These are phyloP conservation scores for Drosophila nebulosa DNA, from an alignment of 1,140 invertebrate species.

Conservation along the genomic window DNA sequence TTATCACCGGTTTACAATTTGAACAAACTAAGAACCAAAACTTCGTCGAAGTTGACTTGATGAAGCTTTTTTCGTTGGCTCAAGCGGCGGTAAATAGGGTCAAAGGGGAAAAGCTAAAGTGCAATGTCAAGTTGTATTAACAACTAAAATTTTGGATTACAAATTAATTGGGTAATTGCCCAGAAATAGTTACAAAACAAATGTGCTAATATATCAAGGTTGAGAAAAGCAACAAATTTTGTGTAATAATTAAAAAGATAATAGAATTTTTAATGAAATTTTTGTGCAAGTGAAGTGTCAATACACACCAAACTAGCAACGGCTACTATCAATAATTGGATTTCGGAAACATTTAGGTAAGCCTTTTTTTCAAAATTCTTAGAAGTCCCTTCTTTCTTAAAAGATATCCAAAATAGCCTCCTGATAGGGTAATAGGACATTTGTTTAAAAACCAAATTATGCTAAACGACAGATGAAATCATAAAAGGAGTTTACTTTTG, in stretches of 20 bases:
- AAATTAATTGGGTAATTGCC: not conserved
- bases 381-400: too few species aligned
- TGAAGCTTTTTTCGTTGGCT: not conserved
- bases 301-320: not conserved
- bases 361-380: not conserved
- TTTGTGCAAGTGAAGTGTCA: not conserved
- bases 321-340: not conserved
- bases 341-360: not conserved
- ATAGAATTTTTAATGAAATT: not conserved
- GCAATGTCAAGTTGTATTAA: not conserved
- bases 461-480: too few species aligned
- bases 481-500: too few species aligned
- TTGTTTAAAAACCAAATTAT: too few species aligned
- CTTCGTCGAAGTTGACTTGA: slow-evolving; percentile 14
- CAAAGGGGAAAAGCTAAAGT: not conserved
- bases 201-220: not conserved
- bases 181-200: not conserved
- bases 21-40: slow-evolving; percentile 11
- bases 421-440: too few species aligned
- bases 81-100: not conserved
- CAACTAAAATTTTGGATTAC: not conserved
- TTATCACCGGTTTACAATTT: slow-evolving; percentile 17
- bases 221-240: not conserved
- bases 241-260: not conserved
- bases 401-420: too few species aligned